Percentiles rank a stretch among this genome's conserved stretches.
Conservation (phyloP, 2,113 vertebrate species). For the Neogobius melanostomus region DNA sequence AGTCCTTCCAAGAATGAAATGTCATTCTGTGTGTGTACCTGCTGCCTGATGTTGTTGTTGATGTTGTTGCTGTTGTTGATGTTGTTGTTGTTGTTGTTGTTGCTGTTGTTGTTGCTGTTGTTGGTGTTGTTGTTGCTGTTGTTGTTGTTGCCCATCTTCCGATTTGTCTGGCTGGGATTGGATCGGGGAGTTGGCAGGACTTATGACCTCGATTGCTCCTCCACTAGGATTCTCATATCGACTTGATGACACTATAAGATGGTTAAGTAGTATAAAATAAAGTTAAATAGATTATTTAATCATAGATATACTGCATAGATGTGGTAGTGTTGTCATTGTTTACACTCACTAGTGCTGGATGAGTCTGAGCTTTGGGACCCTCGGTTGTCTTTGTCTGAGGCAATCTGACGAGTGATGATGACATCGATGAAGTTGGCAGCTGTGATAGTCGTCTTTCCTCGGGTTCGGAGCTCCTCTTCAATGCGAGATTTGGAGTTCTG, state of each 20-base stretch:
- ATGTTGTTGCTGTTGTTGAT: too few species aligned
- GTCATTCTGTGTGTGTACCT: constrained; percentile 70
- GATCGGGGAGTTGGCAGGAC: constrained; percentile 90
- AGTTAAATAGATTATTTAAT: too few species aligned
- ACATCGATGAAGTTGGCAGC: constrained; percentile 98
- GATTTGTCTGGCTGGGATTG: constrained; percentile 82
- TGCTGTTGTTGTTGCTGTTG: too few species aligned
- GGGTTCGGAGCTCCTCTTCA: constrained; percentile 94
- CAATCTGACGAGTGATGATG: constrained; percentile 98
- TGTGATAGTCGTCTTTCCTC: constrained; percentile 97
- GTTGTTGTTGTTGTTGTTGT: too few species aligned
- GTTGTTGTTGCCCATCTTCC: constrained; percentile 74
- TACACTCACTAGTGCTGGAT: constrained; percentile 89
- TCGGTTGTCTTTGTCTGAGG: constrained; percentile 93
- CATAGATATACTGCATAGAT: neutral
- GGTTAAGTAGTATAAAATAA: too few species aligned
- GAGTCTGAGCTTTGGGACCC: constrained; percentile 95
- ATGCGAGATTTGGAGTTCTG: constrained; percentile 92
- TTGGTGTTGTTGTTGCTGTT: too few species aligned
- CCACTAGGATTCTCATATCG: constrained; percentile 86
- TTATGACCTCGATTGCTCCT: constrained; percentile 95
- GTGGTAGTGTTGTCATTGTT: neutral
- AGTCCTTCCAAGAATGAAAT: constrained; percentile 2
- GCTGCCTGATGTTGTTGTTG: constrained; percentile 58
- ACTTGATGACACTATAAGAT: constrained; percentile 84